Evolutionary conservation across 2,113 vertebrate genomes (phyloP).

Genomic region (Phaethon lepturus): DNA sequence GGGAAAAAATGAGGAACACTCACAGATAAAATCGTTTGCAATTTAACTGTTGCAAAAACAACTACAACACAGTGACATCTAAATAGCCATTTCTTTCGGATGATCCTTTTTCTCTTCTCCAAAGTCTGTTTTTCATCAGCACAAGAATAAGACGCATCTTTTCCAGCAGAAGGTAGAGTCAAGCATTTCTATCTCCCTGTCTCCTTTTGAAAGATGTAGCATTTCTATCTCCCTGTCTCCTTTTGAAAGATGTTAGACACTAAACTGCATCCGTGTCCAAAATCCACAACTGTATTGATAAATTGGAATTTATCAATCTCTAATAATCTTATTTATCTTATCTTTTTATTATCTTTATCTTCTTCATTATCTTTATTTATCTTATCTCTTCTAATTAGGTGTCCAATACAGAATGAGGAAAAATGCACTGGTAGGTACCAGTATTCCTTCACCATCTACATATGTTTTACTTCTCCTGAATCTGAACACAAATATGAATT

Average conservation of each 20-base stretch:
- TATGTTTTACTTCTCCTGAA: not conserved
- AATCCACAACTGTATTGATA: not conserved
- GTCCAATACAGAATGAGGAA: not conserved
- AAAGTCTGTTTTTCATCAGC: not conserved
- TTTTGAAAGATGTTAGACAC: not conserved
- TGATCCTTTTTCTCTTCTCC: not conserved
- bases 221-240: not conserved
- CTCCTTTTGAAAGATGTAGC: not conserved
- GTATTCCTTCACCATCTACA: not conserved
- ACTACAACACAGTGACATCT: not conserved
- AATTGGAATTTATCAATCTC: no score
- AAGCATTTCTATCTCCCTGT: not conserved
- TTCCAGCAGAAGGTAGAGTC: not conserved
- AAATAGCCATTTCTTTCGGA: not conserved
- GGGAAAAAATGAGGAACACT: not conserved
- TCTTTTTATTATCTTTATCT: no score
- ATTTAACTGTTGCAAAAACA: not conserved
- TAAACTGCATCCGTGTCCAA: not conserved
- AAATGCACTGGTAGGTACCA: not conserved
- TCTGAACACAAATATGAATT: not conserved
- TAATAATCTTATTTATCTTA: no score
- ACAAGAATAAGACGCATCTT: not conserved
- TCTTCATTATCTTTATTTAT: no score
- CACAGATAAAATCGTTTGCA: not conserved
- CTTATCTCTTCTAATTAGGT: not conserved